A percentile compares a stretch with the other conserved stretches of the same genome.
Conservation (phyloP, 1,140 invertebrate species). For the Lepidurus packardi region DNA sequence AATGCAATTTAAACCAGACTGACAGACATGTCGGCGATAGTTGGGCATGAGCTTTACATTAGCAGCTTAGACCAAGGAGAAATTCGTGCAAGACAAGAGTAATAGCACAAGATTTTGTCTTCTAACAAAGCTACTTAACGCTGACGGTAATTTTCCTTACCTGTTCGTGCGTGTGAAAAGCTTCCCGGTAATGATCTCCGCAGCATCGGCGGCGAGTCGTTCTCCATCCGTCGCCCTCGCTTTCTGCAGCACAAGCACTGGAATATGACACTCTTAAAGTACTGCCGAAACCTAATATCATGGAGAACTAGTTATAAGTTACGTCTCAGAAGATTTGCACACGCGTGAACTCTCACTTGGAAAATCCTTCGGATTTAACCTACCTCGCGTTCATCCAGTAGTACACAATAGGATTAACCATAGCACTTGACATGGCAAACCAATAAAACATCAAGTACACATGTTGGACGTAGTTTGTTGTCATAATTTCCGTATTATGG, state of each 20-base stretch:
- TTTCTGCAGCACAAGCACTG: constrained; percentile 43
- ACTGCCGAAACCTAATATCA: constrained; percentile 49
- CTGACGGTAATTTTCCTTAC: not conserved
- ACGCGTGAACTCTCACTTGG: too few species aligned
- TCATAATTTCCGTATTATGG: constrained; percentile 63
- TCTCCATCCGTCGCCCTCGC: constrained; percentile 10
- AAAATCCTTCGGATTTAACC: constrained; percentile 28
- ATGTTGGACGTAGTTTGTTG: constrained; percentile 68
- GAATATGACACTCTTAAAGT: constrained; percentile 51
- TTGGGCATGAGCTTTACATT: too few species aligned
- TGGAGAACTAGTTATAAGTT: constrained; percentile 18
- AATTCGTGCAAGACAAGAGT: too few species aligned
- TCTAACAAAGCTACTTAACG: not conserved
- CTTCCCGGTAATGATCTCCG: constrained; percentile 7
- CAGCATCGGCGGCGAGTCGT: not conserved
- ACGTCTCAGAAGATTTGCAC: not conserved
- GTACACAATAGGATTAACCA: constrained; percentile 87
- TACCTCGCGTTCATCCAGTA: constrained; percentile 85
- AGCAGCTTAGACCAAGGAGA: too few species aligned
- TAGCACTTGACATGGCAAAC: constrained; percentile 86
- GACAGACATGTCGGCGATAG: too few species aligned
- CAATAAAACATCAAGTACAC: constrained; percentile 74
- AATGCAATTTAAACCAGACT: too few species aligned
- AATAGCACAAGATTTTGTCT: not conserved
- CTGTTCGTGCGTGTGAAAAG: constrained; percentile 17